These are phyloP conservation scores for Calonectris borealis DNA, from an alignment of 2,113 vertebrate genomes.

Conservation along the genomic window DNA sequence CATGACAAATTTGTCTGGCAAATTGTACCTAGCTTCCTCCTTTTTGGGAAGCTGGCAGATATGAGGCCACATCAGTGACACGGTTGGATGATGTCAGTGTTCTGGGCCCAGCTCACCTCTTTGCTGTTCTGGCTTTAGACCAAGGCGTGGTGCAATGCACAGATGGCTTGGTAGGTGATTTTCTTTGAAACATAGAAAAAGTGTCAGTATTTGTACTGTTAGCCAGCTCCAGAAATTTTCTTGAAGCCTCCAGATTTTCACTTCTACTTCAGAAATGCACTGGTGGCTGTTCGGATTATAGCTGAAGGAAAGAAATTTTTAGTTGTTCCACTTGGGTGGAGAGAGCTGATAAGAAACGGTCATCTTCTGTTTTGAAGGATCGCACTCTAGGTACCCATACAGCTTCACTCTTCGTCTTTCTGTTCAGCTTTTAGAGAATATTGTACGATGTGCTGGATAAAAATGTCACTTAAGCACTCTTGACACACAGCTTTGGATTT, in stretches of 20 bases:
- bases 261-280: not conserved
- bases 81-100: not conserved
- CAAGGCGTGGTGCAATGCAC: not conserved
- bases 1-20: not conserved
- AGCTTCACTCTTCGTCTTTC: not conserved
- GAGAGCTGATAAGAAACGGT: not conserved
- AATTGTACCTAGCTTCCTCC: not conserved
- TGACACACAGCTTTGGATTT: not conserved
- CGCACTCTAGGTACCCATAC: not conserved
- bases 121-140: not conserved
- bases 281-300: not conserved
- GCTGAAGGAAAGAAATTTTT: not conserved
- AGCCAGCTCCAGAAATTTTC: constrained; percentile 1
- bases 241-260: not conserved
- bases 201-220: not conserved
- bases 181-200: not conserved
- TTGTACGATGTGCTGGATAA: not conserved
- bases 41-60: not conserved
- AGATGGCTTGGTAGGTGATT: constrained; percentile 17
- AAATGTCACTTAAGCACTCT: not conserved
- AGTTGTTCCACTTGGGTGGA: not conserved
- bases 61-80: not conserved
- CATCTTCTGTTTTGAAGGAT: not conserved
- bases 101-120: not conserved
- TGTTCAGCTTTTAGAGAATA: not conserved